Evolutionary conservation across 2,888 invertebrate species (phyloP).

Genomic region (Caenorhabditis sp.): DNA sequence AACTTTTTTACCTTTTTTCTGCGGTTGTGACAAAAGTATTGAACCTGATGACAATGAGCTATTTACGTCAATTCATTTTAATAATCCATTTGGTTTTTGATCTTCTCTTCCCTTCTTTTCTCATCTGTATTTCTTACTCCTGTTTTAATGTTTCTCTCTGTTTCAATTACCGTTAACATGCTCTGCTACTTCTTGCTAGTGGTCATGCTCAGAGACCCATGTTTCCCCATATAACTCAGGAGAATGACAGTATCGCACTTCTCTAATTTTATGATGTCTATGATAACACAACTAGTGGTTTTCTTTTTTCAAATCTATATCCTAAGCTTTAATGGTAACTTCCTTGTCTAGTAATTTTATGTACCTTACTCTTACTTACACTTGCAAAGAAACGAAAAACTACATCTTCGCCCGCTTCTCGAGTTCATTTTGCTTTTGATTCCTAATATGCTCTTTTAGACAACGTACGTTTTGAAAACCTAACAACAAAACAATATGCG

Average conservation of each 20-base stretch:
- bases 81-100: not conserved
- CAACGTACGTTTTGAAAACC: too few species aligned
- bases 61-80: not conserved
- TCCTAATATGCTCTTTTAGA: slow-evolving; percentile 6
- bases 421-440: not conserved
- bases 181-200: not conserved
- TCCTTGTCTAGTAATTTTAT: too few species aligned
- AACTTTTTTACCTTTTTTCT: slow-evolving; percentile 7
- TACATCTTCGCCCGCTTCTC: not conserved
- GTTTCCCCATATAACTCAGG: not conserved
- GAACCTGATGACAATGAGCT: not conserved
- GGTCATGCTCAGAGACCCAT: slow-evolving; percentile 2
- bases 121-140: not conserved
- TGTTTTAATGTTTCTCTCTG: not conserved
- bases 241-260: not conserved
- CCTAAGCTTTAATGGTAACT: not conserved
- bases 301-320: not conserved
- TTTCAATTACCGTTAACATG: not conserved
- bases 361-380: too few species aligned
- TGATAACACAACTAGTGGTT: too few species aligned
- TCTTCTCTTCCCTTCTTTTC: not conserved
- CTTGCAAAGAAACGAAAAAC: too few species aligned
- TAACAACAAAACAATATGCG: not conserved
- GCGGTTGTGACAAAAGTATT: slow-evolving; percentile 35
- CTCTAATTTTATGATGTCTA: too few species aligned